phyloP scores from a whole-genome alignment of 2,888 invertebrate genomes.

The Chesias legatella region DNA sequence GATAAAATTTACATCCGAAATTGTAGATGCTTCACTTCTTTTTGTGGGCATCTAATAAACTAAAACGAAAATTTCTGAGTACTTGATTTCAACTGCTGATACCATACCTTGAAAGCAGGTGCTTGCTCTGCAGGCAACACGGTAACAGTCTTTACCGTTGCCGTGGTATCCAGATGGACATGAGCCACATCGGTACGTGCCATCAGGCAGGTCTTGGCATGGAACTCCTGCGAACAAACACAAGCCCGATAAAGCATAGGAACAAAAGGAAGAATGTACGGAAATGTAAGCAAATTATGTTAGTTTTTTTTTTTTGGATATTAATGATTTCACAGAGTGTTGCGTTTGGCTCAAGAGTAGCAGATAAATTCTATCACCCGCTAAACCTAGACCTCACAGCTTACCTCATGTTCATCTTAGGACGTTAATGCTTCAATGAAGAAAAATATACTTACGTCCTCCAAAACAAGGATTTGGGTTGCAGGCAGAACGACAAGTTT shows the following conservation, averaged over 20 bases:
- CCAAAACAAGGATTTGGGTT: slow-evolving; percentile 78
- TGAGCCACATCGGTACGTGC: slow-evolving; percentile 86
- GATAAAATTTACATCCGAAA: too few relatives aligned
- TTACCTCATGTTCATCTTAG: not conserved
- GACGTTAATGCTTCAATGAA: not conserved
- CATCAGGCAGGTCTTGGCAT: slow-evolving; percentile 60
- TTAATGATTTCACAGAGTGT: too few relatives aligned
- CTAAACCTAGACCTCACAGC: not conserved
- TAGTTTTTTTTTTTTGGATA: too few relatives aligned
- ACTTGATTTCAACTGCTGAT: too few relatives aligned
- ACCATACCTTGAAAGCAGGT: slow-evolving; percentile 53
- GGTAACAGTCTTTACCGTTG: slow-evolving; percentile 84
- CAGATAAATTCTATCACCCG: too few relatives aligned
- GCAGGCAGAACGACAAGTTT: slow-evolving; percentile 87
- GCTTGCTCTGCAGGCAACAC: slow-evolving; percentile 45
- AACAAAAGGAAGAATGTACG: too few relatives aligned
- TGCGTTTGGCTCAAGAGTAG: too few relatives aligned
- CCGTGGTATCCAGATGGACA: slow-evolving; percentile 93
- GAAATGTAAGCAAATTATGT: too few relatives aligned
- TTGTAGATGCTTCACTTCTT: too few relatives aligned
- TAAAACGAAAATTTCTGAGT: too few relatives aligned
- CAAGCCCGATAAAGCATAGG: too few relatives aligned
- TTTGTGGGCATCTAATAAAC: too few relatives aligned
- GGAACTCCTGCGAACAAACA: slow-evolving; percentile 45
- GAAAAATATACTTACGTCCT: slow-evolving; percentile 58